Evolutionary conservation across 1,140 invertebrate genomes (phyloP).

Genomic region (Pogonomyrmex barbatus): DNA sequence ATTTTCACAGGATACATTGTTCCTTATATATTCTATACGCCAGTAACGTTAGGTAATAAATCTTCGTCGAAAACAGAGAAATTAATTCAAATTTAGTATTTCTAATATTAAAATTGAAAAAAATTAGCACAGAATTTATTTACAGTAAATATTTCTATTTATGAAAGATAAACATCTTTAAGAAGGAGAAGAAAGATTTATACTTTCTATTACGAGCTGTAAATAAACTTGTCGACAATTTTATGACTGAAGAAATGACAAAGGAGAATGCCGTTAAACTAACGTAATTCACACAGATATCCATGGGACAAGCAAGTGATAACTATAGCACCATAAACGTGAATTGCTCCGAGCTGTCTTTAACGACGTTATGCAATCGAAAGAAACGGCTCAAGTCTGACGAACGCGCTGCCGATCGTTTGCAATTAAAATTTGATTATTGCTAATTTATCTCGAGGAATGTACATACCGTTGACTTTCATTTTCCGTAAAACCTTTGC

Average conservation of each 20-base stretch:
- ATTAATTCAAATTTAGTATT: neutral
- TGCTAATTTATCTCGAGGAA: conserved; percentile 23
- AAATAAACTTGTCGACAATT: neutral
- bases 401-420: neutral
- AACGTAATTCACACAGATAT: conserved; percentile 15
- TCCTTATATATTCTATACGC: neutral
- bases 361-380: neutral
- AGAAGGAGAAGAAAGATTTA: neutral
- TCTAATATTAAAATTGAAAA: neutral
- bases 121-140: neutral
- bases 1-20: neutral
- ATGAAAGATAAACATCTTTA: neutral
- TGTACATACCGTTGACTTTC: conserved; percentile 11
- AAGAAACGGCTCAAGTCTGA: neutral
- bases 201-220: neutral
- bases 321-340: neutral
- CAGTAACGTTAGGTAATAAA: conserved; percentile 4
- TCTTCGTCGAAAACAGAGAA: neutral
- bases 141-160: neutral
- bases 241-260: neutral
- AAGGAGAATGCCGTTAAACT: neutral
- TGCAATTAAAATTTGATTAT: conserved; percentile 42
- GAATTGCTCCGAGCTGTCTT: neutral
- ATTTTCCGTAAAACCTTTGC: conserved; percentile 34
- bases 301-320: neutral